Evolutionary conservation across 2,113 vertebrate species (phyloP).

Genomic region (Epinephelus lanceolatus): DNA sequence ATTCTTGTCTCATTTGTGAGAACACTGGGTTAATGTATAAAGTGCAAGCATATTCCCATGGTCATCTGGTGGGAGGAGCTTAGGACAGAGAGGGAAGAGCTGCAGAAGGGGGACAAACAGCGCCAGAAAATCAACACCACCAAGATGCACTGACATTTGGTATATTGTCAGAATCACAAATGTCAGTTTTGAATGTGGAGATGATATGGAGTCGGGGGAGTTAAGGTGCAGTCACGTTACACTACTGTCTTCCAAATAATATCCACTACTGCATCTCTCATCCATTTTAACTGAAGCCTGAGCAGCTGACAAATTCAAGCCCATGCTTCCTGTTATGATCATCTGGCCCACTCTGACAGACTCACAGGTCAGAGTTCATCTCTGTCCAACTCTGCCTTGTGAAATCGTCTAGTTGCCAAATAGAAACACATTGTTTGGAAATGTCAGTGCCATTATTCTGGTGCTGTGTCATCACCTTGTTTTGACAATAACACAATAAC

Average conservation of each 20-base stretch:
- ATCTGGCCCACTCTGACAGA: not conserved
- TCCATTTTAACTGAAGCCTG: not conserved
- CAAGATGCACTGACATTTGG: too few relatives aligned
- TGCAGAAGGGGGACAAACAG: not conserved
- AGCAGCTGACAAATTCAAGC: not conserved
- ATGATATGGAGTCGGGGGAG: not conserved
- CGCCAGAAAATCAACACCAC: not conserved
- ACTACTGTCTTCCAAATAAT: not conserved
- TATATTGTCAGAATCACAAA: not conserved
- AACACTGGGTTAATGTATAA: too few relatives aligned
- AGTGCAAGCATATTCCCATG: too few relatives aligned
- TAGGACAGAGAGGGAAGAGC: too few relatives aligned
- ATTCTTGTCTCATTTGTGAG: too few relatives aligned
- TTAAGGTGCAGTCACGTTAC: not conserved
- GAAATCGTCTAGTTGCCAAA: not conserved
- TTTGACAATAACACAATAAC: not conserved
- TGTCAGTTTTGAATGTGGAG: not conserved
- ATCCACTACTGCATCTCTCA: not conserved
- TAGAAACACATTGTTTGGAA: slow-evolving; percentile 6
- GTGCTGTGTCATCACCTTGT: not conserved
- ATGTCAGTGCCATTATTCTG: not conserved
- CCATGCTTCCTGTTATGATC: not conserved
- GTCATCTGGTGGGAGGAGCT: too few relatives aligned
- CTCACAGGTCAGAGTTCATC: not conserved
- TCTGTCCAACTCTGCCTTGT: not conserved